These are phyloP conservation scores for Lasioglossum oenotherae DNA, from an alignment of 2,888 invertebrate genomes.

Conservation along the genomic window DNA sequence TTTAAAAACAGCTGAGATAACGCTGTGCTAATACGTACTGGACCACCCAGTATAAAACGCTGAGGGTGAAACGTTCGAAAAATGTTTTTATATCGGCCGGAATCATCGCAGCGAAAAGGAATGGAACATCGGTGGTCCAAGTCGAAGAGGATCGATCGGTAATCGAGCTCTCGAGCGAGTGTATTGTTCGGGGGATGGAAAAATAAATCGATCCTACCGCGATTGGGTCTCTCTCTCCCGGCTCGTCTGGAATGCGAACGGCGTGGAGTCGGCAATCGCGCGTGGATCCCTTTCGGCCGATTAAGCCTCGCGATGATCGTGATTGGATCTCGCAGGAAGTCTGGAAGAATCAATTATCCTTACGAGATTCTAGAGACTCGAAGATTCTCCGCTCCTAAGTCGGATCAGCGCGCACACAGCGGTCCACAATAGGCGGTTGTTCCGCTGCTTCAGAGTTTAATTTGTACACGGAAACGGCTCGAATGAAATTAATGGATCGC, in stretches of 20 bases:
- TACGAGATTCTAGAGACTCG: constrained; percentile 46
- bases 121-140: background rate
- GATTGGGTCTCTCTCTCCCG: constrained; percentile 5
- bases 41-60: background rate
- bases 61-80: background rate
- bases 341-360: constrained; percentile 70
- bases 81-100: background rate
- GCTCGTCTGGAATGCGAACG: constrained; percentile 37
- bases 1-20: no score
- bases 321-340: constrained; percentile 63
- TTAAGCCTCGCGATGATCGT: constrained; percentile 64
- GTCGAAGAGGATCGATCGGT: constrained; percentile 3
- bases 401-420: background rate
- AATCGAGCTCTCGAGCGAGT: background rate
- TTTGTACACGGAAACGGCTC: background rate
- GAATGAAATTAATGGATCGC: background rate
- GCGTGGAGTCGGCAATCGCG: constrained; percentile 46
- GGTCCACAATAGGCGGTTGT: background rate
- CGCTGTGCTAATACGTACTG: no score
- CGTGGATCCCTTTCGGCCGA: constrained; percentile 63
- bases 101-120: background rate
- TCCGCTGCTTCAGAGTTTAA: background rate
- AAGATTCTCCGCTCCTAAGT: constrained; percentile 5
- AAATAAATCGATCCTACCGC: constrained; percentile 47
- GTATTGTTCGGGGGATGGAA: constrained; percentile 19